These are phyloP conservation scores for Gobionotothen gibberifrons DNA, from an alignment of 2,797 vertebrate species.

Conservation along the genomic window DNA sequence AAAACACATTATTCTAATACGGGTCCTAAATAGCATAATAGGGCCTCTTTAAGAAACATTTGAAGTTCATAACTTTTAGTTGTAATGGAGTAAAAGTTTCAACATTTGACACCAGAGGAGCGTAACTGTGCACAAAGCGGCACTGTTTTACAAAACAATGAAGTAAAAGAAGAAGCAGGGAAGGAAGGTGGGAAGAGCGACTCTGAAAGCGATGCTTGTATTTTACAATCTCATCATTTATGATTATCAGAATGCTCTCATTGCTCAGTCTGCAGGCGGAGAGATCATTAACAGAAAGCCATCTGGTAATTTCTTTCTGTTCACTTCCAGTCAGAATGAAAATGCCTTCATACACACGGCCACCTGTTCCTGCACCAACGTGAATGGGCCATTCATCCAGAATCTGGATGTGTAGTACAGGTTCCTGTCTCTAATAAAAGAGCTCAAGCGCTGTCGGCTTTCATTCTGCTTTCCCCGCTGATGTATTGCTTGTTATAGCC, in stretches of 20 bases:
- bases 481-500: conserved; percentile 13
- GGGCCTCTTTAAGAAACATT: no score
- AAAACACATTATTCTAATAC: no score
- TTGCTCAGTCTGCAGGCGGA: conserved; percentile 14
- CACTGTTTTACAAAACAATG: neutral
- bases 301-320: conserved; percentile 49
- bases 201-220: neutral
- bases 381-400: conserved; percentile 26
- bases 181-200: neutral
- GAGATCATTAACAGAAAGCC: conserved; percentile 18
- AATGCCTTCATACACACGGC: conserved; percentile 19
- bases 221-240: neutral
- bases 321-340: conserved; percentile 35
- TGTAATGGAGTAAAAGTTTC: neutral
- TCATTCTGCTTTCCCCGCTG: neutral
- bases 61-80: no score
- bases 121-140: no score
- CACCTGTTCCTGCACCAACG: conserved; percentile 51
- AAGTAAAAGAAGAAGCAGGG: neutral
- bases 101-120: neutral
- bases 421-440: conserved; percentile 25
- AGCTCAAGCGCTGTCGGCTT: neutral
- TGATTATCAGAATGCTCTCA: conserved; percentile 23
- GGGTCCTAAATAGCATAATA: no score
- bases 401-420: neutral